A percentile compares a stretch with the other conserved stretches of the same genome.
These are phyloP conservation scores for Hydrozoanthus tunicans DNA, from an alignment of 64 coral and sea anemone species.

Conservation along the genomic window DNA sequence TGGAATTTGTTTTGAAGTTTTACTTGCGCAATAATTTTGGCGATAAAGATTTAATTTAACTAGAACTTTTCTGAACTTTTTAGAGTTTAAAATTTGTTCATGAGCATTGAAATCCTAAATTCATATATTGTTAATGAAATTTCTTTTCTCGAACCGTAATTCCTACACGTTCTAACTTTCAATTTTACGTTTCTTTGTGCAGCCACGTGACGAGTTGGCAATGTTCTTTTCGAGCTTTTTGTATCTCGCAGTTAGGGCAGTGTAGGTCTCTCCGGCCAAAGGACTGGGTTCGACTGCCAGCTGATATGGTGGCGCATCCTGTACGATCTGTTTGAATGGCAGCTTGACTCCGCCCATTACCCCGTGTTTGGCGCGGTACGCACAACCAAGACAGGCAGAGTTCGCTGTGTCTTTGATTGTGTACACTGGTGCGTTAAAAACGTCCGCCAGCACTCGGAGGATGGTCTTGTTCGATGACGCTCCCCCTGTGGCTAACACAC, in stretches of 20 bases:
- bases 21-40: too few relatives aligned
- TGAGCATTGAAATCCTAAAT: too few relatives aligned
- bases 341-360: slow-evolving; percentile 51
- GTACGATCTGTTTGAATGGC: slow-evolving; percentile 66
- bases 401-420: slow-evolving; percentile 90
- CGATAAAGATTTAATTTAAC: too few relatives aligned
- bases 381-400: slow-evolving; percentile 92
- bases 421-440: slow-evolving; percentile 91
- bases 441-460: slow-evolving; percentile 86
- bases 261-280: slow-evolving; percentile 43
- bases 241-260: slow-evolving; percentile 69
- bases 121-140: too few relatives aligned
- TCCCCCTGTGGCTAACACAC: slow-evolving; percentile 91
- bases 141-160: slow-evolving; percentile 7
- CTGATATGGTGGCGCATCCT: slow-evolving; percentile 61
- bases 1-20: too few relatives aligned
- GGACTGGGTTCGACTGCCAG: slow-evolving; percentile 56
- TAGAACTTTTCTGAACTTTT: too few relatives aligned
- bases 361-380: slow-evolving; percentile 93
- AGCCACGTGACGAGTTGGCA: slow-evolving; percentile 7
- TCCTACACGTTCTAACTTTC: slow-evolving; percentile 1
- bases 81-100: too few relatives aligned
- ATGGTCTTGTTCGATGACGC: slow-evolving; percentile 91
- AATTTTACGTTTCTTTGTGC: slow-evolving; percentile 22
- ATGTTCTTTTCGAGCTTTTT: slow-evolving; percentile 74